phyloP scores from a whole-genome alignment of 2,888 invertebrate genomes.

The Rhimphoctona megacephalus region DNA sequence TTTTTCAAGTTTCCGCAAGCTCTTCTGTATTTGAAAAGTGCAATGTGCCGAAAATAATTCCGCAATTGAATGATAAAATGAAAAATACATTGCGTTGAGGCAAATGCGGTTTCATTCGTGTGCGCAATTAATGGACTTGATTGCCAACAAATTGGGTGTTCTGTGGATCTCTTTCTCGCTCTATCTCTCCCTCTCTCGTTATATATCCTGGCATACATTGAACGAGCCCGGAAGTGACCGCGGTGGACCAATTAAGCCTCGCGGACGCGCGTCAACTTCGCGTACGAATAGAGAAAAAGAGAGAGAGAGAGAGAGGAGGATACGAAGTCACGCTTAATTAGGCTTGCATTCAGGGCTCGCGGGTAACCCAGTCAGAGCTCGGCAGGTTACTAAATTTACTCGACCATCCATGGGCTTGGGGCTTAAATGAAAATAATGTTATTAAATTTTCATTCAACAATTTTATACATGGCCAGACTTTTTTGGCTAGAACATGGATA shows the following conservation, averaged over 20 bases:
- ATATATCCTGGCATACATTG: constrained; percentile 45
- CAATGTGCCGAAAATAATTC: neutral
- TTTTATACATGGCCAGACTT: neutral
- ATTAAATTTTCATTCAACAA: neutral
- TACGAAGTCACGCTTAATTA: constrained; percentile 64
- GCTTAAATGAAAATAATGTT: neutral
- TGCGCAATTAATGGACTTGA: constrained; percentile 38
- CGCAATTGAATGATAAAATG: neutral
- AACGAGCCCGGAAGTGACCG: constrained; percentile 63
- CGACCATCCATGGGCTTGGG: constrained; percentile 20
- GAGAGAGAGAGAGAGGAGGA: constrained; percentile 5
- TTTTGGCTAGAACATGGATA: neutral
- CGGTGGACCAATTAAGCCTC: constrained; percentile 67
- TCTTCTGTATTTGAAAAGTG: neutral
- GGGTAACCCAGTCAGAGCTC: constrained; percentile 44
- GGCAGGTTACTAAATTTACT: constrained; percentile 57
- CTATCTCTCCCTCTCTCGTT: constrained; percentile 22
- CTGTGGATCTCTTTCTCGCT: constrained; percentile 31
- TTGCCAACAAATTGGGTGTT: constrained; percentile 61
- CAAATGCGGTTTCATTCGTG: constrained; percentile 24
- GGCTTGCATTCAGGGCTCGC: constrained; percentile 61
- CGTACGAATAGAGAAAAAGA: constrained; percentile 11
- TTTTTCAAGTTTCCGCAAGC: too few relatives aligned
- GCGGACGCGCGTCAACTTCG: constrained; percentile 56
- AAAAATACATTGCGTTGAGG: constrained; percentile 22